phyloP scores from a whole-genome alignment of 2,888 invertebrate genomes.

The Oscheius onirici region DNA sequence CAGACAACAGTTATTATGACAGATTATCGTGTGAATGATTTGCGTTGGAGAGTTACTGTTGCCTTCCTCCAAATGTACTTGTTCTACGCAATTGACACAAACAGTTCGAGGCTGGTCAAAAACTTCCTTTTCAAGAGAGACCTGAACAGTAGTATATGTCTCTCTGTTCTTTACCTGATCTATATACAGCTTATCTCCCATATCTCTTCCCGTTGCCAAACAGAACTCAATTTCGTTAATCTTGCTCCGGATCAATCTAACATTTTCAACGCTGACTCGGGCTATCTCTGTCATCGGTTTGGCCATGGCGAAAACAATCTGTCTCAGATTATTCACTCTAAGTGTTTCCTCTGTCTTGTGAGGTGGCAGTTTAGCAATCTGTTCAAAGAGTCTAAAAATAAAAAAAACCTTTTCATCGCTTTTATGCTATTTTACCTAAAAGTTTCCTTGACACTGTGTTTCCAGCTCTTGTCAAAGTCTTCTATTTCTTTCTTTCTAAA shows the following conservation, averaged over 20 bases:
- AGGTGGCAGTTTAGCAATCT: neutral
- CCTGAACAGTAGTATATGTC: neutral
- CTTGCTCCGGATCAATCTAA: conserved; percentile 3
- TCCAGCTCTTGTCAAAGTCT: neutral
- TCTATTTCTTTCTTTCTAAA: neutral
- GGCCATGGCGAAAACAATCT: conserved; percentile 2
- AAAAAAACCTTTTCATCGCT: too few species aligned
- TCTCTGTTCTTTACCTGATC: too few species aligned
- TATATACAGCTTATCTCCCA: too few species aligned
- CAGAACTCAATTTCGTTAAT: neutral
- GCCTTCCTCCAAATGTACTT: too few species aligned
- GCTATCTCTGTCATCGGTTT: conserved; percentile 24
- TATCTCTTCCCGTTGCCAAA: neutral
- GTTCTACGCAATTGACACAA: too few species aligned
- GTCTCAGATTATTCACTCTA: conserved; percentile 8
- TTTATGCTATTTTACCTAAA: too few species aligned
- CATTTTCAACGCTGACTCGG: neutral
- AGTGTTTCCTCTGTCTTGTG: conserved; percentile 21
- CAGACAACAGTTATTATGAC: too few species aligned
- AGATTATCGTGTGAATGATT: too few species aligned
- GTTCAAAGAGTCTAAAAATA: conserved; percentile 16
- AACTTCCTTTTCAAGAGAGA: too few species aligned
- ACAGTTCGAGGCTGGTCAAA: too few species aligned
- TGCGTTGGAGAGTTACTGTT: too few species aligned
- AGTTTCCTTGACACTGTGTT: neutral